Conservation (phyloP, 1,140 invertebrate genomes). For the Zaprionus africanus region DNA sequence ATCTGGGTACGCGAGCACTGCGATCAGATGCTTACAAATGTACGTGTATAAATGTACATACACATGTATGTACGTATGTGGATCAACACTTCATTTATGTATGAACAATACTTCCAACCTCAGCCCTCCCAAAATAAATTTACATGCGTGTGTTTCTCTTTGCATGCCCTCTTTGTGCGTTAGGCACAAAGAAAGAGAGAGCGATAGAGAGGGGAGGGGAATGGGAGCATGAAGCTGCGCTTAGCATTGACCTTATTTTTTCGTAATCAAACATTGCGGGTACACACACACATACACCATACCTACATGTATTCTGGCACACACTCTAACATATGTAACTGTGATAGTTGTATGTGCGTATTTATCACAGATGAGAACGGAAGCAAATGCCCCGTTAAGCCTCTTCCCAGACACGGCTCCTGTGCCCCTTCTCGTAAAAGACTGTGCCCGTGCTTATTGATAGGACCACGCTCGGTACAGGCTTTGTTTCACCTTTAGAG, state of each 20-base stretch:
- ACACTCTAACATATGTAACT: not conserved
- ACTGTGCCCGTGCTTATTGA: not conserved
- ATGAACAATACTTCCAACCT: not conserved
- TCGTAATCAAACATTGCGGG: not conserved
- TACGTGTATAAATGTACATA: not conserved
- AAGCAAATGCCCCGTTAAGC: not conserved
- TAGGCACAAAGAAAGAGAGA: not conserved
- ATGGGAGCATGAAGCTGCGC: conserved; percentile 1
- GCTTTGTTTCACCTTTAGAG: not conserved
- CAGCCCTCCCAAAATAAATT: not conserved
- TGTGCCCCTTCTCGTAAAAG: not conserved
- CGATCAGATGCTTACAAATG: not conserved
- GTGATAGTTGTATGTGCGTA: not conserved
- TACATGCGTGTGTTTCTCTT: not conserved
- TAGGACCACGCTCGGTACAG: not conserved
- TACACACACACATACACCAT: not conserved
- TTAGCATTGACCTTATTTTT: conserved; percentile 33
- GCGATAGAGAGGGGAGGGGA: not conserved
- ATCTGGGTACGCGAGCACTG: not conserved
- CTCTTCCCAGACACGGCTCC: not conserved
- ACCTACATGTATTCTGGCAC: not conserved
- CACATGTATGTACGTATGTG: not conserved
- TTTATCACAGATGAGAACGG: conserved; percentile 3
- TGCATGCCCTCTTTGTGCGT: not conserved
- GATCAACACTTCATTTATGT: not conserved